Conservation (phyloP, 1,140 invertebrate genomes). For the Phymastichus coffea region DNA sequence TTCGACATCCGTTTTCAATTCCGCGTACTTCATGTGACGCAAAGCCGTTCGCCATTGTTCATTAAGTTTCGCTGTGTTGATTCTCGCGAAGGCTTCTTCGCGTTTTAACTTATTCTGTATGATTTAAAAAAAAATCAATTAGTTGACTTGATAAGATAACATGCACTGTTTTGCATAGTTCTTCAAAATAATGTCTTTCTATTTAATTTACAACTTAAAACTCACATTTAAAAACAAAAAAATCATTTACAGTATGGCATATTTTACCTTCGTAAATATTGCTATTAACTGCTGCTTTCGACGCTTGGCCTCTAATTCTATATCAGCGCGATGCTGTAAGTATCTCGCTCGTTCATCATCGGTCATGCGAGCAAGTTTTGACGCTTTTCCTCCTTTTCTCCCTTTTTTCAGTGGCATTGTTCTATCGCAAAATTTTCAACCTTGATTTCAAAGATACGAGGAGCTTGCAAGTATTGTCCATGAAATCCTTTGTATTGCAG, state of each 20-base stretch:
- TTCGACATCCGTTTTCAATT: conserved; percentile 67
- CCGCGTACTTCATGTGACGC: conserved; percentile 71
- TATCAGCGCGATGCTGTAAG: conserved; percentile 74
- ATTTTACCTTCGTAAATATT: conserved; percentile 72
- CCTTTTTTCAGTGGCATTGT: conserved; percentile 62
- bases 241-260: neutral
- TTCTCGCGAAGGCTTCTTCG: conserved; percentile 73
- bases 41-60: conserved; percentile 78
- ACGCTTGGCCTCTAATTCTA: conserved; percentile 73
- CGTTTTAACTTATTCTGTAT: conserved; percentile 75
- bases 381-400: conserved; percentile 71
- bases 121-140: conserved; percentile 23
- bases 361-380: conserved; percentile 77
- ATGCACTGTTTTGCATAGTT: neutral
- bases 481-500: neutral
- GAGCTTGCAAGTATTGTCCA: neutral
- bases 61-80: conserved; percentile 81
- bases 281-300: conserved; percentile 76
- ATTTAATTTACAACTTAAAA: no score
- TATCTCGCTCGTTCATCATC: conserved; percentile 77
- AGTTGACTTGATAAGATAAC: no score
- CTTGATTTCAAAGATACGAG: neutral
- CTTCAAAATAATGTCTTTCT: neutral
- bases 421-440: neutral
- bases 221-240: neutral